phyloP scores from a whole-genome alignment of 2,113 vertebrate genomes.

The Hypocryptadius cinnamomeus region DNA sequence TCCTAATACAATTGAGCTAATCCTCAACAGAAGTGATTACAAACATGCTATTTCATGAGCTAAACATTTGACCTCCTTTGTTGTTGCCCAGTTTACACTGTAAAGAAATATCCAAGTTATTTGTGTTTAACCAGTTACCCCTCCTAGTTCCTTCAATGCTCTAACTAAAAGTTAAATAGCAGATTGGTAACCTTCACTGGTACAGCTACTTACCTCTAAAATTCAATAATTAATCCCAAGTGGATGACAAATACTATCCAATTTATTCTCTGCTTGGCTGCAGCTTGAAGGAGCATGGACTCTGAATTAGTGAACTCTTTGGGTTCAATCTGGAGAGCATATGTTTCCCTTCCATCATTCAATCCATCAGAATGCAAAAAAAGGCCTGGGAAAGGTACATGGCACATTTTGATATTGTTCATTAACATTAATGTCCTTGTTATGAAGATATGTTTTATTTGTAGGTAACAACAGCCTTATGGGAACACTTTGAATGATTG shows the following conservation, averaged over 20 bases:
- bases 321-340: slow-evolving; percentile 76
- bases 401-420: slow-evolving; percentile 62
- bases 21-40: not conserved
- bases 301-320: slow-evolving; percentile 52
- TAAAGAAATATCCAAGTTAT: slow-evolving; percentile 60
- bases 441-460: slow-evolving; percentile 71
- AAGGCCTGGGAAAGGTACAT: slow-evolving; percentile 46
- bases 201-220: slow-evolving; percentile 74
- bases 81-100: slow-evolving; percentile 10
- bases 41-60: not conserved
- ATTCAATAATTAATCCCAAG: slow-evolving; percentile 75
- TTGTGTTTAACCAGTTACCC: slow-evolving; percentile 36
- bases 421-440: slow-evolving; percentile 57
- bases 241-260: slow-evolving; percentile 64
- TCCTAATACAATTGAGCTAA: not conserved
- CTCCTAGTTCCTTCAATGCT: slow-evolving; percentile 19
- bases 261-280: slow-evolving; percentile 62
- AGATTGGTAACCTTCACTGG: slow-evolving; percentile 63
- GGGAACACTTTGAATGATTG: slow-evolving; percentile 76
- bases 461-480: slow-evolving; percentile 61
- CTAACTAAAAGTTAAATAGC: slow-evolving; percentile 65
- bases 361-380: slow-evolving; percentile 63
- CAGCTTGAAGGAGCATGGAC: slow-evolving; percentile 52
- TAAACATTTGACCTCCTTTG: slow-evolving; percentile 66
- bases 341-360: slow-evolving; percentile 73